These are phyloP conservation scores for Florisuga fusca DNA, from an alignment of 2,797 vertebrate species.

Conservation along the genomic window DNA sequence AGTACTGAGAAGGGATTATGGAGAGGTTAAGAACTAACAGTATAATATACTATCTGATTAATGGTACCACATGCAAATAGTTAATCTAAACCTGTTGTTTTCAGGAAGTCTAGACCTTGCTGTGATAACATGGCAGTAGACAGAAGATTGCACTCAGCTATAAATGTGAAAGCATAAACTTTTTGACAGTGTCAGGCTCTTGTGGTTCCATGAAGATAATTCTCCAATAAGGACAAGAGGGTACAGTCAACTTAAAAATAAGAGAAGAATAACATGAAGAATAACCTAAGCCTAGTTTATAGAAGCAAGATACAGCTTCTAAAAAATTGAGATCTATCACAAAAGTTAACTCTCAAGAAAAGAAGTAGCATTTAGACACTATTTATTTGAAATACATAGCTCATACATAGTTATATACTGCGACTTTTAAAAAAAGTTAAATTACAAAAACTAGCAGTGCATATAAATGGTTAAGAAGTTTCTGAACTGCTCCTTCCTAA, in stretches of 20 bases:
- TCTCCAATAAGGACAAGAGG: background rate
- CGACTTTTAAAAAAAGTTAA: background rate
- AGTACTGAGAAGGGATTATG: background rate
- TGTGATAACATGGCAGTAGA: background rate
- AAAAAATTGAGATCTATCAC: background rate
- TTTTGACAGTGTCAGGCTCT: background rate
- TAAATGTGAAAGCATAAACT: background rate
- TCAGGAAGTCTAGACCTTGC: background rate
- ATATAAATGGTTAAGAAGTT: conserved; percentile 60
- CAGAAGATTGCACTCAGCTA: background rate
- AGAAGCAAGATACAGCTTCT: background rate
- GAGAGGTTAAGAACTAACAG: background rate
- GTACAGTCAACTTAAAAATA: background rate
- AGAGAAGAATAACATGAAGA: background rate
- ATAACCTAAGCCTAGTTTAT: background rate
- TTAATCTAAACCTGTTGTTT: background rate
- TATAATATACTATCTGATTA: background rate
- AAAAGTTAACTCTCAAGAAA: background rate
- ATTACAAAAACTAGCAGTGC: background rate
- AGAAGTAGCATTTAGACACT: background rate
- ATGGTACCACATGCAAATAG: background rate
- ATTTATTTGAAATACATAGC: background rate
- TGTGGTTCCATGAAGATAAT: background rate
- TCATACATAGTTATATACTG: background rate
- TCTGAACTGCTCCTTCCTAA: conserved; percentile 3